These are phyloP conservation scores for Mormoops blainvillei DNA, from an alignment of 2,113 vertebrate species.

Conservation along the genomic window DNA sequence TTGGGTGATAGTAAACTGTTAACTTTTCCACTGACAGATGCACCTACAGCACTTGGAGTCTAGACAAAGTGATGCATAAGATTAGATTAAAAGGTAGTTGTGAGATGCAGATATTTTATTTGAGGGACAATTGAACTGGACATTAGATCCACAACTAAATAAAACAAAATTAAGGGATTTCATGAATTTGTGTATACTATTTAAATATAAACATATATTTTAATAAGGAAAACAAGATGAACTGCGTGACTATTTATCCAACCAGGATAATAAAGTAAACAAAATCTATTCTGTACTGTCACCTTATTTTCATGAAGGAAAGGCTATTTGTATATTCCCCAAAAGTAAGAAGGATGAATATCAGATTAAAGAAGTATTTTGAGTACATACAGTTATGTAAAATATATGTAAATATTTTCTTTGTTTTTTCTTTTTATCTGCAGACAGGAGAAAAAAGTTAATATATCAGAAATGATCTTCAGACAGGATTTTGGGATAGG, in stretches of 20 bases:
- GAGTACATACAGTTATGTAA: neutral
- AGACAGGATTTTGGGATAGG: neutral
- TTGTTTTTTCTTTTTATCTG: neutral
- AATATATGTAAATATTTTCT: slow-evolving; percentile 11
- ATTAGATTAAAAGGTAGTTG: neutral
- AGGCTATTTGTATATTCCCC: neutral
- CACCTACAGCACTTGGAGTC: neutral
- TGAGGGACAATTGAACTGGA: neutral
- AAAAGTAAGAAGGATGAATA: neutral
- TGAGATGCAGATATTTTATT: neutral
- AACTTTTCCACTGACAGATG: neutral
- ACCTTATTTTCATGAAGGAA: neutral
- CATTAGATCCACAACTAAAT: neutral
- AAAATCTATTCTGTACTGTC: neutral
- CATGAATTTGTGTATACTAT: neutral
- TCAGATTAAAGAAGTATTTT: neutral
- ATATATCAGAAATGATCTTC: neutral
- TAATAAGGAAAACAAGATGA: neutral
- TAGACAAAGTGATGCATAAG: neutral
- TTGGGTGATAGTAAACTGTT: neutral
- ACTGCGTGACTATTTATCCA: neutral
- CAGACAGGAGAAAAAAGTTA: neutral
- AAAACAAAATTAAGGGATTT: neutral
- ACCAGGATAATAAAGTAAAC: neutral
- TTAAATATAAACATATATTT: neutral